phyloP scores from a whole-genome alignment of 2,113 vertebrate species.

The Chamaea fasciata region DNA sequence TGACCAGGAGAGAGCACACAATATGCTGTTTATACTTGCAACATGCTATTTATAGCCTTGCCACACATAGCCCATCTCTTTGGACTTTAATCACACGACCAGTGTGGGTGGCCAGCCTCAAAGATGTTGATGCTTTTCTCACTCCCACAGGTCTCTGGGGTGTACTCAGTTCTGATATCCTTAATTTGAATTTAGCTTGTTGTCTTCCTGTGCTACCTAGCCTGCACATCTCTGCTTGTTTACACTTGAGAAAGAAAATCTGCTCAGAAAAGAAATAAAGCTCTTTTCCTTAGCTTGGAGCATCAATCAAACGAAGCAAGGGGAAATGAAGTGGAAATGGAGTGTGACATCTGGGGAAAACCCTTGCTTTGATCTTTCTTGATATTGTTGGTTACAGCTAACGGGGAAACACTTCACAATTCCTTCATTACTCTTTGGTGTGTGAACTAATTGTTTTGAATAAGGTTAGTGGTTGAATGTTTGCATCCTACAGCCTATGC shows the following conservation, averaged over 20 bases:
- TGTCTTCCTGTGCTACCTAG: not conserved
- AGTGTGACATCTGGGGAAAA: slow-evolving; percentile 1
- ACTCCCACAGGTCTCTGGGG: not conserved
- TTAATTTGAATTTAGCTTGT: not conserved
- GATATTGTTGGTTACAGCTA: not conserved
- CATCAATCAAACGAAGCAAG: not conserved
- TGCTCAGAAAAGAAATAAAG: not conserved
- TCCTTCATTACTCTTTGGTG: not conserved
- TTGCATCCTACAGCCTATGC: not conserved
- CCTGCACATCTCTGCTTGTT: not conserved
- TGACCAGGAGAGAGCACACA: not conserved
- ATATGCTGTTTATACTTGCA: not conserved
- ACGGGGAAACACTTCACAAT: not conserved
- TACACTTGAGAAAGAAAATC: slow-evolving; percentile 9
- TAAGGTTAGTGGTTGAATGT: not conserved
- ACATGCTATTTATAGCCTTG: not conserved
- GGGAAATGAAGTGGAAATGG: slow-evolving; percentile 40
- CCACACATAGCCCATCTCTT: not conserved
- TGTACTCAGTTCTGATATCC: not conserved
- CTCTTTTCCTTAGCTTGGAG: not conserved
- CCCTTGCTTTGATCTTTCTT: not conserved
- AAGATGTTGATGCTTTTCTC: not conserved
- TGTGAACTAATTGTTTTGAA: not conserved
- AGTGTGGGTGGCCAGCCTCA: not conserved
- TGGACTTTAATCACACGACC: not conserved